Evolutionary conservation across 1,140 invertebrate genomes (phyloP).

Genomic region (Centruroides sculpturatus): DNA sequence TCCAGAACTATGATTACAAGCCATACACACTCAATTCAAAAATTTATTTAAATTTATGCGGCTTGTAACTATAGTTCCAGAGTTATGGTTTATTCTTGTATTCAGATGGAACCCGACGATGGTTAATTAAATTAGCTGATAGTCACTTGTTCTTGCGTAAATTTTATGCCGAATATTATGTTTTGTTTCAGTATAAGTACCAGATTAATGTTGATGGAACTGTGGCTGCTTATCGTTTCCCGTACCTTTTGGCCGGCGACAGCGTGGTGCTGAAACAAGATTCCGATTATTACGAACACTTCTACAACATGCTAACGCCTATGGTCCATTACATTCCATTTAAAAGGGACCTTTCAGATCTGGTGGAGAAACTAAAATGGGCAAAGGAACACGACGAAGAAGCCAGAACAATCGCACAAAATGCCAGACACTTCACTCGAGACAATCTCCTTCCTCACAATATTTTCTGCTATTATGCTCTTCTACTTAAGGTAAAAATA

Average conservation of each 20-base stretch:
- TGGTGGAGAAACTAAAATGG: conserved; percentile 61
- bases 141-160: too few relatives aligned
- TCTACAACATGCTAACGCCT: conserved; percentile 61
- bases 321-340: conserved; percentile 73
- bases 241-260: conserved; percentile 75
- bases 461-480: conserved; percentile 78
- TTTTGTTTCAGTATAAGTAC: conserved; percentile 70
- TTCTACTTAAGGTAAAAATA: conserved; percentile 50
- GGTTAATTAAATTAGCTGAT: too few relatives aligned
- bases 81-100: too few relatives aligned
- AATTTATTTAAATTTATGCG: too few relatives aligned
- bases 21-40: too few relatives aligned
- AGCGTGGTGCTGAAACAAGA: conserved; percentile 81
- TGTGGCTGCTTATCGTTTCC: conserved; percentile 87
- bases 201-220: conserved; percentile 90
- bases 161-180: background rate
- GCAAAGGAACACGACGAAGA: conserved; percentile 58
- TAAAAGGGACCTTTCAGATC: conserved; percentile 59
- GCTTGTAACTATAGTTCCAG: too few relatives aligned
- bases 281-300: conserved; percentile 87
- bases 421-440: conserved; percentile 55
- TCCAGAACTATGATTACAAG: too few relatives aligned
- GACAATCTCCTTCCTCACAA: conserved; percentile 67
- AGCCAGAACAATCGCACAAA: conserved; percentile 49
- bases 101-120: too few relatives aligned